Conservation (phyloP, 2,797 vertebrate species). For the Chiroxiphia lanceolata region DNA sequence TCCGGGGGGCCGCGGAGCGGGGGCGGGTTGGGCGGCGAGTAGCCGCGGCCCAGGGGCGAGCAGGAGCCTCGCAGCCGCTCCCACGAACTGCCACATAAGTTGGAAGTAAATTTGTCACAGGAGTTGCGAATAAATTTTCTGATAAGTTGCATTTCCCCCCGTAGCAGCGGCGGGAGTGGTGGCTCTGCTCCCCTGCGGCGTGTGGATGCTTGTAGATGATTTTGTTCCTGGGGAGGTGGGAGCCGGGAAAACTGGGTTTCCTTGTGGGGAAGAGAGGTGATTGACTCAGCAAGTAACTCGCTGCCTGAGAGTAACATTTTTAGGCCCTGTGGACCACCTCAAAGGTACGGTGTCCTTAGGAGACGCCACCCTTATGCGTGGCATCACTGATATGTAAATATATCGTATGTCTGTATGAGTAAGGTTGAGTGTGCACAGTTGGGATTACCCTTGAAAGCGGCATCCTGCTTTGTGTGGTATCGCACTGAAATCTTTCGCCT, state of each 20-base stretch:
- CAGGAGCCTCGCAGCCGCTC: not conserved
- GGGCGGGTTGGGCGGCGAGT: not conserved
- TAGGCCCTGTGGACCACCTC: not conserved
- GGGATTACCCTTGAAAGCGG: too few relatives aligned
- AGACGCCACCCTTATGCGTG: accelerated
- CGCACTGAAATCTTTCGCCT: accelerated
- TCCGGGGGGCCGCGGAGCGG: not conserved
- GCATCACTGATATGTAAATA: accelerated
- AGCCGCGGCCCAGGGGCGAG: not conserved
- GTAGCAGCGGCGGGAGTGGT: accelerated
- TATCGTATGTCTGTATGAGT: not conserved
- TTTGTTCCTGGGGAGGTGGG: not conserved
- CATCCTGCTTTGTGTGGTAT: not conserved
- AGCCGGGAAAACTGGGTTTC: accelerated
- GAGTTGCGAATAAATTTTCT: not conserved
- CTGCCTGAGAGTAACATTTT: not conserved
- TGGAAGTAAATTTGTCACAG: not conserved
- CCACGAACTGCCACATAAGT: not conserved
- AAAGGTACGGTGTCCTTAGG: accelerated
- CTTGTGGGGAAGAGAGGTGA: not conserved
- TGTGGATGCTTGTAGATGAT: accelerated
- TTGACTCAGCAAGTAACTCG: not conserved
- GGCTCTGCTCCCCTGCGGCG: not conserved
- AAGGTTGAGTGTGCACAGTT: accelerated
- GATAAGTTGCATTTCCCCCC: not conserved